phyloP scores from a whole-genome alignment of 2,888 invertebrate genomes.

The Polydrusus cervinus region DNA sequence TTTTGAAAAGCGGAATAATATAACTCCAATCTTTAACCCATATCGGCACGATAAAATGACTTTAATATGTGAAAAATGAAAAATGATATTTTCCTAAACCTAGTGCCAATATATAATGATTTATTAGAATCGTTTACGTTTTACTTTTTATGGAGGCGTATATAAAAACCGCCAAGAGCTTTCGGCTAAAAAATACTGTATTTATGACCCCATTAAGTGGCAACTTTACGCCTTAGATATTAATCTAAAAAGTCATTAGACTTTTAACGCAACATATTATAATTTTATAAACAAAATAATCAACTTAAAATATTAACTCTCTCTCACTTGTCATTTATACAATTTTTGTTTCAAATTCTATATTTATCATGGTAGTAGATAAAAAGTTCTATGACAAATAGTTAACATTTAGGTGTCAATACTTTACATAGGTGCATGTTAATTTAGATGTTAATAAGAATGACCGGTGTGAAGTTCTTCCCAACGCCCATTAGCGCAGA shows the following conservation, averaged over 20 bases:
- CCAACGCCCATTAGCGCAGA: too few species aligned
- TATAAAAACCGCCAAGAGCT: background rate
- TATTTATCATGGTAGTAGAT: too few species aligned
- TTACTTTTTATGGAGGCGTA: slow-evolving; percentile 8
- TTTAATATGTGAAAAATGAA: slow-evolving; percentile 17
- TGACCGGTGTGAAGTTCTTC: too few species aligned
- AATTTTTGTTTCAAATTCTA: too few species aligned
- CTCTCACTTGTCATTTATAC: too few species aligned
- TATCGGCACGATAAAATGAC: background rate
- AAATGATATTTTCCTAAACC: slow-evolving; percentile 15
- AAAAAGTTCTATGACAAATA: too few species aligned
- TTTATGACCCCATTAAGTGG: slow-evolving; percentile 10
- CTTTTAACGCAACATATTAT: background rate
- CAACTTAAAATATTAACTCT: background rate
- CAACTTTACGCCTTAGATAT: background rate
- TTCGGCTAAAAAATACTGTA: background rate
- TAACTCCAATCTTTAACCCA: slow-evolving; percentile 3
- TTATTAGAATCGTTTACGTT: slow-evolving; percentile 11
- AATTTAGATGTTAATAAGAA: too few species aligned
- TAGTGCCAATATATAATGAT: slow-evolving; percentile 17
- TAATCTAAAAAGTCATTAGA: background rate
- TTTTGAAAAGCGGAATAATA: background rate
- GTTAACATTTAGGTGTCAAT: too few species aligned
- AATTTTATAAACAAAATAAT: background rate
- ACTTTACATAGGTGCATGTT: too few species aligned